Base-by-base conservation (phyloP, 2,113 vertebrate genomes). In the Ursus arctos region DNA sequence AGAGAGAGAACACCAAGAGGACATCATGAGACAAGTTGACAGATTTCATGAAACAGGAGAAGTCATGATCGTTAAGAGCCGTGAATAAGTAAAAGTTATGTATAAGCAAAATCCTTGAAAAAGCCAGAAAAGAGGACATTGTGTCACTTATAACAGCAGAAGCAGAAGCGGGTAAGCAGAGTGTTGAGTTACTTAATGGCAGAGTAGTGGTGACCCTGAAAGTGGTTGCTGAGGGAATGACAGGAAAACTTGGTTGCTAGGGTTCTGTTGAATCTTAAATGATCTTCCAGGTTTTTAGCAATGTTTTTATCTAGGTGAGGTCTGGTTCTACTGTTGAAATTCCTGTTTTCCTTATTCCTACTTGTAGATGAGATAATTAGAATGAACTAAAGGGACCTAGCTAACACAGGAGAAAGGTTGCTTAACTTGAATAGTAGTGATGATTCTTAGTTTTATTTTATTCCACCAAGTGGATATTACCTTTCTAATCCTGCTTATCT, bases 361-460 rank as follows among this genome's bases (percentile, higher is more conserved):
- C 59, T 65, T 83, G 24, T 40, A 74, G 69, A 86, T 72, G 81
- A 93, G 61, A 18, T 77, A 53, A 47, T 13, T 11, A 18, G 55
- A 85, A 85, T 63, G 63, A 87, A 43, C 59, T 61, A 79, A 77
- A 65, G 40, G 24, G 8, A 72, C 14, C n/a, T 51, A 47, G n/a
- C 18, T 81, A 74, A 71, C 16, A 3, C 1, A 40, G 18, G 43
- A 47, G 49, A 82, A 94, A n/a, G 36, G 11, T 4, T 43, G 33
- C 36, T 76, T 61, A 40, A 92, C 36, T 69, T 69, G 33, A 92
- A 36, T 61, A 88, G 21, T 51, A 76, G 6, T 71, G 53, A 74
- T 57, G 55, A 67, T 51, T 87, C 31, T 84, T 59, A 55, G 67
- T 76, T 96, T 65, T 65, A 40, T 96, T 76, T 95, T 93, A 8